These are phyloP conservation scores for Leucoraja ocellata DNA, from an alignment of 2,797 vertebrate genomes.

Conservation along the genomic window DNA sequence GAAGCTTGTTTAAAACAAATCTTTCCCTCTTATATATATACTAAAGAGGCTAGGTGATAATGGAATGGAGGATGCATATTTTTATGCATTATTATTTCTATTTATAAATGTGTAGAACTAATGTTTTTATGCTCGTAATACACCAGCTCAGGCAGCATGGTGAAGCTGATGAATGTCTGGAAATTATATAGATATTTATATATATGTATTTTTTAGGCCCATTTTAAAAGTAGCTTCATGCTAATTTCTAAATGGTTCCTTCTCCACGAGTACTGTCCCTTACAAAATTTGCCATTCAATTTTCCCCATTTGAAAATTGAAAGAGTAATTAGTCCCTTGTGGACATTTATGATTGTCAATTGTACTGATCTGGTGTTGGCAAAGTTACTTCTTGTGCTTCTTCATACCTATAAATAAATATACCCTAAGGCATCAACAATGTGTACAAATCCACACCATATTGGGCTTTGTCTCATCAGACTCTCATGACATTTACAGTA, in stretches of 20 bases:
- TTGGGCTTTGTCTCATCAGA: background rate
- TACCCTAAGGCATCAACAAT: background rate
- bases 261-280: background rate
- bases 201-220: background rate
- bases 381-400: background rate
- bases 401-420: background rate
- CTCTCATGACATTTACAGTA: background rate
- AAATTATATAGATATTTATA: background rate
- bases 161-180: background rate
- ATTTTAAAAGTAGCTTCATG: background rate
- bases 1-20: background rate
- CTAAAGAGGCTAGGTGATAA: background rate
- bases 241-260: background rate
- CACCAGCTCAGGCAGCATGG: background rate
- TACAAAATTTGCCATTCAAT: background rate
- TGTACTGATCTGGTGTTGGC: background rate
- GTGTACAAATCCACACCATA: background rate
- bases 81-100: background rate
- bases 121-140: background rate
- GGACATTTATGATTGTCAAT: constrained; percentile 22
- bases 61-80: background rate
- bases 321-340: constrained; percentile 29
- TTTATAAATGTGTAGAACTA: background rate
- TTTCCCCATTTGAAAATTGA: background rate
- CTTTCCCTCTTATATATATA: background rate